Percentiles rank a stretch among this genome's conserved stretches.
These are phyloP conservation scores for Trogon melanurus DNA, from an alignment of 2,113 vertebrate species.

Conservation along the genomic window DNA sequence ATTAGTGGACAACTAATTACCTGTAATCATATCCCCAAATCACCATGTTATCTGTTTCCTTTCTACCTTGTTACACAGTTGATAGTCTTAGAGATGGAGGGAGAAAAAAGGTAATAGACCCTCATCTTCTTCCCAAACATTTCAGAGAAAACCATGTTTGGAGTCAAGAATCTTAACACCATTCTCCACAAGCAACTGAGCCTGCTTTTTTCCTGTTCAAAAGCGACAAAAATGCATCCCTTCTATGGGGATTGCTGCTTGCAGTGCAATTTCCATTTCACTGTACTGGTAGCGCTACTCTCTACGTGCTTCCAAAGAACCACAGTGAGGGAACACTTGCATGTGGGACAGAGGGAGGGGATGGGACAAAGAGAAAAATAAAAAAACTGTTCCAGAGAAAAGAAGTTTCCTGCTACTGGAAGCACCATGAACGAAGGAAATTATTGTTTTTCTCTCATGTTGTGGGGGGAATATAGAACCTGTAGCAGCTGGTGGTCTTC, in stretches of 20 bases:
- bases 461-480: neutral
- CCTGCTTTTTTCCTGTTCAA: neutral
- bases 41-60: neutral
- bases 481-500: neutral
- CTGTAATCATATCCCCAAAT: neutral
- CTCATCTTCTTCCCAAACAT: neutral
- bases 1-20: neutral
- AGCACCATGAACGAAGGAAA: neutral
- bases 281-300: neutral
- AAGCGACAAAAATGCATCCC: neutral
- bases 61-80: neutral
- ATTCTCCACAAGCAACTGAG: neutral
- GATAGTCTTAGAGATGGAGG: neutral
- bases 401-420: neutral
- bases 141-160: neutral
- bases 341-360: rapidly evolving
- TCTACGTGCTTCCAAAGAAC: neutral
- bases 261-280: neutral
- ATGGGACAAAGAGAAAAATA: neutral
- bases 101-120: neutral
- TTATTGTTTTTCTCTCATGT: neutral
- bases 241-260: neutral
- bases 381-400: neutral
- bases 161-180: neutral
- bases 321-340: neutral